Evolutionary conservation across 2,797 vertebrate species (phyloP), one percentile per base, ranked within the genome.

Genomic region (Zalophus californianus): DNA sequence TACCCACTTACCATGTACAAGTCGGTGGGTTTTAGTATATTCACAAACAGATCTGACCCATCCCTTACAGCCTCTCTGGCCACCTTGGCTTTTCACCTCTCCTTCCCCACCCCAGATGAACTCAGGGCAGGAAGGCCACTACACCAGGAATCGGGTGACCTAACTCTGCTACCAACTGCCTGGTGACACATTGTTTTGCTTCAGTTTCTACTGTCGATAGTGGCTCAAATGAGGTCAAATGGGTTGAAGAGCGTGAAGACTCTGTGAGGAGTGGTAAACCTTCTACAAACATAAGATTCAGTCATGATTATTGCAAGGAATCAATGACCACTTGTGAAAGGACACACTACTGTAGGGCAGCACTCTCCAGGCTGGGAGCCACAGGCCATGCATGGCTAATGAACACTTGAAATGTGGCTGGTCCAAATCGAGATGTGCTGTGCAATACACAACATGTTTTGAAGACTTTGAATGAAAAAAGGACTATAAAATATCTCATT

Each of bases 321-420:
- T 20, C 3, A 4, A 38, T 8, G 1, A 14, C 27, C 25, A 89
- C 20, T 3, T 64, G n/a, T 20, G 12, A 14, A 82, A 82, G 21
- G 21, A 73, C 50, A 21, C 3, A 8, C 27, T 41, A 25, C 18
- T 70, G 5, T 38, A 41, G 15, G 23, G 41, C 62, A 58, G n/a
- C 0, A 0, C 27, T 44, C 35, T 32, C 27, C 27, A 32, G 7
- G 11, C 13, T 3, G 1, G n/a, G 9, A 77, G 16, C n/a, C n/a
- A 77, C 14, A n/a, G 38, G 66, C 23, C 50, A 35, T 5, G 0
- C 6, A 0, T 20, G 25, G 12, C 82, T 64, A 18, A 56, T 14
- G 18, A 54, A 35, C 18, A 20, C 48, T 25, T 64, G 35, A 86
- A 18, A 7, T 77, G 48, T 11, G 11, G 14, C 16, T 44, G 48